Base-by-base conservation (phyloP, 64 coral and sea anemone genomes). In the Anthopleura sola region DNA sequence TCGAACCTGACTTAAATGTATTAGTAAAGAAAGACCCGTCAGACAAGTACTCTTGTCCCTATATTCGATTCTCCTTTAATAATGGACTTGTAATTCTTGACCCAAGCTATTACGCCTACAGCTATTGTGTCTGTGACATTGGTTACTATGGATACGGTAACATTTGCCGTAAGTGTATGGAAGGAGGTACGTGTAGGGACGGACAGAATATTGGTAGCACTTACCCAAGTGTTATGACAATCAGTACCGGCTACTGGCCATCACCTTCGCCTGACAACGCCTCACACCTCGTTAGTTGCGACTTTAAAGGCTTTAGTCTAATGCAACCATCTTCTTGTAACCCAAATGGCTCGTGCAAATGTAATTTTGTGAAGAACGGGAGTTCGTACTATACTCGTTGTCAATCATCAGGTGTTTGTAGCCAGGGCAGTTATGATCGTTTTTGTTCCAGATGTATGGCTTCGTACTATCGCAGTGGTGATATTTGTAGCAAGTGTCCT, bases 391-490 rank as follows among this genome's bases (percentile, higher is more conserved):
- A 50, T 15, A 96, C 90, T 17, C 31, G 31, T 60, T 96, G 94
- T 86, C 55, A 84, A 1, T 13, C 58, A 40, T 86, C 74, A 11
- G 92, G 90, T 53, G n/a, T 96, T 24, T 96, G 94, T 80, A 12
- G 58, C 12, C 66, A 84, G 62, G 94, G 94, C 82, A 91, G 94
- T 34, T 86, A 57, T 37, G 94, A 69, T 26, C 78, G 94, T 19
- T 96, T 89, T 50, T 96, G 94, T 84, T 90, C 94, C 3, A 86
- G 82, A 10, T 96, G 94, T 78, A 68, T 78, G 44, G 5, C 81
- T 5, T 20, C 37, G n/a, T 92, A 89, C 77, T 96, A 92, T 78
- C 88, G 86, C 75, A 56, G 82, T 28, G 90, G 94, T 37, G 71
- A 26, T 23, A 76, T 86, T 62, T 96, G 94, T 14, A 86, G 75